Conservation (phyloP, 2,888 invertebrate genomes). For the Aromia moschata region DNA sequence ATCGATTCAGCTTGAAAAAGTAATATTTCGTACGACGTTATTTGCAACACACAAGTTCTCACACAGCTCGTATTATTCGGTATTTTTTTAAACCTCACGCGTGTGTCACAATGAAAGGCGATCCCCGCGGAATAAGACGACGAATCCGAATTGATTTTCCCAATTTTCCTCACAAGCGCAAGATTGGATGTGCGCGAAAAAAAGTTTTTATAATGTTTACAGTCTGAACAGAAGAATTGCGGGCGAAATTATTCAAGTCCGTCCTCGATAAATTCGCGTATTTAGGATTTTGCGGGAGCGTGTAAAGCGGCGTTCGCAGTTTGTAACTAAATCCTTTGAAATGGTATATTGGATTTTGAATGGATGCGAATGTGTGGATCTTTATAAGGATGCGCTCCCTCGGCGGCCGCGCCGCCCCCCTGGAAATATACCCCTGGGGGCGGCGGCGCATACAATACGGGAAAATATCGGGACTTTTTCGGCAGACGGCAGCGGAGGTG, state of each 20-base stretch:
- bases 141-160: conserved; percentile 12
- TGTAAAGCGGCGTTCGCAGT: conserved; percentile 58
- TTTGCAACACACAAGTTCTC: no score
- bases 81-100: no score
- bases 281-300: conserved; percentile 62
- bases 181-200: conserved; percentile 37
- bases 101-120: no score
- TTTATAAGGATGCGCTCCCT: conserved; percentile 31
- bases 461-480: conserved; percentile 4
- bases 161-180: conserved; percentile 23
- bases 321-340: conserved; percentile 61
- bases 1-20: no score
- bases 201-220: conserved; percentile 38
- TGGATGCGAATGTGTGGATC: conserved; percentile 32
- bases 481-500: not conserved
- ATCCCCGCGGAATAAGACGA: conserved; percentile 3
- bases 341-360: conserved; percentile 34
- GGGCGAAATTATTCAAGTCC: conserved; percentile 35
- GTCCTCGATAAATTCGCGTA: conserved; percentile 61
- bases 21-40: no score
- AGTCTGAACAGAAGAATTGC: conserved; percentile 31
- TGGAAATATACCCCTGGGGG: conserved; percentile 12
- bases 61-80: no score
- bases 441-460: conserved; percentile 7
- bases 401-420: conserved; percentile 12